phyloP scores from a whole-genome alignment of 2,113 vertebrate genomes.

The Oreochromis aureus region DNA sequence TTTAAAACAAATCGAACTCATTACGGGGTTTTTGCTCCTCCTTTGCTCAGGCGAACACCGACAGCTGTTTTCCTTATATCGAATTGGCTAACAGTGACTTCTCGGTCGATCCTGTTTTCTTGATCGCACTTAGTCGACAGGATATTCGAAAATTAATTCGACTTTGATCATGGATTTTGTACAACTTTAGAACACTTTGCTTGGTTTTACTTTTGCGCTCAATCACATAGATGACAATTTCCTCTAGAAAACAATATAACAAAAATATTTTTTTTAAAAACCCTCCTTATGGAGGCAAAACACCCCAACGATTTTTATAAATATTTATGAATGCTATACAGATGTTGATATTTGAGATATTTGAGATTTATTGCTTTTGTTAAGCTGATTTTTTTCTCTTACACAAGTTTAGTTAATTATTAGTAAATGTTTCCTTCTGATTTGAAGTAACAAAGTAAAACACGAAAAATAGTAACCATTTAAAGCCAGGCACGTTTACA shows the following conservation, averaged over 20 bases:
- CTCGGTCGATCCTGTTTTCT: background rate
- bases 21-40: background rate
- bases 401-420: background rate
- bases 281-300: rapidly evolving
- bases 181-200: background rate
- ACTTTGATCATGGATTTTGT: background rate
- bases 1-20: background rate
- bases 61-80: background rate
- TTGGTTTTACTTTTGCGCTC: background rate
- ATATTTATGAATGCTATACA: background rate
- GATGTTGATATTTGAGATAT: background rate
- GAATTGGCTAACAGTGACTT: background rate
- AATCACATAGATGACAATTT: background rate
- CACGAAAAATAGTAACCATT: background rate
- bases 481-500: rapidly evolving
- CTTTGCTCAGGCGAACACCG: background rate
- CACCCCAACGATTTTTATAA: rapidly evolving
- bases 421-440: background rate
- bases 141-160: rapidly evolving
- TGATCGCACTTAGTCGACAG: background rate
- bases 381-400: background rate
- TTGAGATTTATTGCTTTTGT: background rate
- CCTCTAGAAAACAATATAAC: background rate
- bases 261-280: background rate
- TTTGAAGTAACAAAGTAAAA: background rate